phyloP scores from a whole-genome alignment of 2,113 vertebrate genomes.

The Pongo abelii region DNA sequence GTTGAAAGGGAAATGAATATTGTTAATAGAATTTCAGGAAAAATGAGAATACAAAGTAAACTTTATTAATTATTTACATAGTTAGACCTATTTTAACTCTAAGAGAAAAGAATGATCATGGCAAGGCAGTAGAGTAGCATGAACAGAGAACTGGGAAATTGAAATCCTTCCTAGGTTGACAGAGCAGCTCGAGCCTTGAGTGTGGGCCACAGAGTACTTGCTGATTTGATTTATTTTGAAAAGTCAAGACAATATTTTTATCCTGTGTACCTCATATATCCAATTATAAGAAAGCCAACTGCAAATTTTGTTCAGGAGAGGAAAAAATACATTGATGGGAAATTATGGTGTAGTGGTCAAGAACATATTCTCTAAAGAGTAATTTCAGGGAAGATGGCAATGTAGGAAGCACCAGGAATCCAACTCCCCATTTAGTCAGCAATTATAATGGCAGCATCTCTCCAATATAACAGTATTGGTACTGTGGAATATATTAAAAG shows the following conservation, averaged over 20 bases:
- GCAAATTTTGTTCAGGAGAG: background rate
- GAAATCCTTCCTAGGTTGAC: background rate
- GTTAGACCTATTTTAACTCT: background rate
- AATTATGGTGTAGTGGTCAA: background rate
- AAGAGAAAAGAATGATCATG: background rate
- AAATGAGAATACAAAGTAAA: background rate
- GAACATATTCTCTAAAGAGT: background rate
- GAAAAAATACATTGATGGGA: background rate
- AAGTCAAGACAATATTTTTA: background rate
- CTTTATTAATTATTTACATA: background rate
- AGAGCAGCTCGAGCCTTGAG: background rate
- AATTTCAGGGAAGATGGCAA: background rate
- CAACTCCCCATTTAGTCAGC: background rate
- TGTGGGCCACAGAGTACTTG: background rate
- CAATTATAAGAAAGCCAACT: background rate
- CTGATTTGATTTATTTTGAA: background rate
- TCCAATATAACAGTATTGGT: background rate
- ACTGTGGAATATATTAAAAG: background rate
- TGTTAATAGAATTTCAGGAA: background rate
- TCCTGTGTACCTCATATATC: background rate
- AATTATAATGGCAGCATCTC: background rate
- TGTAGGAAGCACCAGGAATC: background rate
- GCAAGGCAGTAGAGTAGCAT: background rate
- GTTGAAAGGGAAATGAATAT: background rate
- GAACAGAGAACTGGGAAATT: background rate